Evolutionary conservation across 2,888 invertebrate genomes (phyloP).

Genomic region (Agrochola lota): DNA sequence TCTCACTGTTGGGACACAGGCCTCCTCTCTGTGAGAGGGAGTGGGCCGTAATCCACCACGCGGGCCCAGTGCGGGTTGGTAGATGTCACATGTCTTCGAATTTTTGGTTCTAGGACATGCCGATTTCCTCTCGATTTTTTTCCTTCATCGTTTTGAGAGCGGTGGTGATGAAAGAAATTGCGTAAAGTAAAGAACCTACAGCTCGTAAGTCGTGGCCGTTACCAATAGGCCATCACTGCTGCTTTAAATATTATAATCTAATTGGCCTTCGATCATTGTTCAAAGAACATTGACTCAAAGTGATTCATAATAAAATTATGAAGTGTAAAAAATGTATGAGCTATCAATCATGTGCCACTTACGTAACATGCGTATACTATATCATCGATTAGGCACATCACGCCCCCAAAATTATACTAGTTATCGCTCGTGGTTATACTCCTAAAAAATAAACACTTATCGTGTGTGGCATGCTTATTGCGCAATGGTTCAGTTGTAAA

Average conservation of each 20-base stretch:
- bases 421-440: neutral
- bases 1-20: too few relatives aligned
- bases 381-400: conserved; percentile 24
- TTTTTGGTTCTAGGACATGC: too few relatives aligned
- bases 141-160: too few relatives aligned
- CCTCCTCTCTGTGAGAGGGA: too few relatives aligned
- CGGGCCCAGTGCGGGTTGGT: too few relatives aligned
- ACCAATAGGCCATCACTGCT: too few relatives aligned
- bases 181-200: too few relatives aligned
- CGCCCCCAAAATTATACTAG: conserved; percentile 22
- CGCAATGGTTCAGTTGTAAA: neutral
- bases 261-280: conserved; percentile 26
- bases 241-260: conserved; percentile 1
- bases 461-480: neutral
- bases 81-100: too few relatives aligned
- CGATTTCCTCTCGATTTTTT: too few relatives aligned
- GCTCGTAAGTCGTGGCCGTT: too few relatives aligned
- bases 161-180: too few relatives aligned
- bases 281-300: conserved; percentile 22
- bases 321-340: conserved; percentile 36
- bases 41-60: too few relatives aligned
- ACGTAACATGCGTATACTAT: conserved; percentile 35
- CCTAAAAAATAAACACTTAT: neutral
- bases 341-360: conserved; percentile 46
- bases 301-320: conserved; percentile 21